phyloP scores from a whole-genome alignment of 2,888 invertebrate genomes.

The Macaria notata region DNA sequence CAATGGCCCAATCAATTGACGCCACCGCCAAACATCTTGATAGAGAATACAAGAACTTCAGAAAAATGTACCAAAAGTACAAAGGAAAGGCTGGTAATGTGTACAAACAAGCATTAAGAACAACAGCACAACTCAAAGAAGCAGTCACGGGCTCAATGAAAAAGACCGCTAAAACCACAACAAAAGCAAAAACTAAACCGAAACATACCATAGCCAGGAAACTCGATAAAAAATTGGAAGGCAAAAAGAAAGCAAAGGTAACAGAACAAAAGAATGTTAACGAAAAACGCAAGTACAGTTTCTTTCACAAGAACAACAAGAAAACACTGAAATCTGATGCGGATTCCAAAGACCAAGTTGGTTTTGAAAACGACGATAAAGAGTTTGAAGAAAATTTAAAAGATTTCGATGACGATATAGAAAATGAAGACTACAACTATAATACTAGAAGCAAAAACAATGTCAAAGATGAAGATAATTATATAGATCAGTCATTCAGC shows the following conservation, averaged over 20 bases:
- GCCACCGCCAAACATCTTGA: not conserved
- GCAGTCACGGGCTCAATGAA: not conserved
- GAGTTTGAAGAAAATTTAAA: not conserved
- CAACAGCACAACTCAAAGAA: not conserved
- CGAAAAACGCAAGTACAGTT: not conserved
- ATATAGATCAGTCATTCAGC: no score
- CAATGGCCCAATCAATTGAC: not conserved
- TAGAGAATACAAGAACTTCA: constrained; percentile 11
- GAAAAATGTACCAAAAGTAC: constrained; percentile 6
- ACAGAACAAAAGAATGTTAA: not conserved
- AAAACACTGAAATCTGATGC: not conserved
- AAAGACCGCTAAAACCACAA: not conserved
- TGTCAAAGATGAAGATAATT: no score
- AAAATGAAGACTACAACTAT: not conserved
- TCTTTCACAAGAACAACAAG: not conserved
- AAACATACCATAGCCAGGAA: not conserved
- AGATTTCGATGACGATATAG: not conserved
- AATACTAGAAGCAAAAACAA: no score
- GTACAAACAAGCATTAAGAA: constrained; percentile 2
- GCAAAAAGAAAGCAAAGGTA: not conserved
- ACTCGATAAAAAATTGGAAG: no score
- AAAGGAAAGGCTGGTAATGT: constrained; percentile 1
- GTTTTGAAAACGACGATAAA: not conserved
- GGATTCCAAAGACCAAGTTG: not conserved
- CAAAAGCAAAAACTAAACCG: not conserved